Base-by-base conservation (phyloP, 1,140 invertebrate genomes). In the Heliconius himera region DNA sequence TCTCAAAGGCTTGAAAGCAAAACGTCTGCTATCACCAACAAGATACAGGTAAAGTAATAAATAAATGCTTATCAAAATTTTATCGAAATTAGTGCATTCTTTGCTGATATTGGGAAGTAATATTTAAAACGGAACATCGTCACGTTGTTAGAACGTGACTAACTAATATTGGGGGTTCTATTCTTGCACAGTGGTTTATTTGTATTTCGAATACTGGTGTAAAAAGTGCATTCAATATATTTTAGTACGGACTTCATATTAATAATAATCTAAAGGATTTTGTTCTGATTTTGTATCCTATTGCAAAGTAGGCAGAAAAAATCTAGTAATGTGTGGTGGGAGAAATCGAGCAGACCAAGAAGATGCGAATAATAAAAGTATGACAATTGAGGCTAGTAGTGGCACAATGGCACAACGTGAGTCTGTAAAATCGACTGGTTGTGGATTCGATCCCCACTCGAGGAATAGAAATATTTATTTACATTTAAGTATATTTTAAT, bases 31-130 rank as follows among this genome's bases (percentile, higher is more conserved):
- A 66, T 66, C 60, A 29, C 22, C 8, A 66, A 66, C 60, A 26
- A 29, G 60, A 66, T 66, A 66, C 60, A 66, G 22, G 60, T 66
- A 66, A 66, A 66, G 60, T 66, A 66, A 66, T 66, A 66, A 66
- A 66, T 66, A 66, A 66, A 66, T 0, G 60, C 60, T 66, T 66
- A 66, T 66, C 60, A 22, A 26, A 66, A 13, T 66, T 66, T 66
- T 66, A 66, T 66, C 60, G 13, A 66, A 66, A 66, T 66, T 66
- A 66, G 60, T 66, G 60, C 26, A 66, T 66, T 66, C 60, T 22
- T 66, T 2, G 60, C 60, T 29, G 60, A 66, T 66, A 66, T 66
- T 66, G 60, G 22, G 5, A 66, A 22, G 60, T 13, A 66, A 66
- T 66, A 66, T 66, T 66, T 66, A 26, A 66, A 66, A 66, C 13